Evolutionary conservation across 2,113 vertebrate genomes (phyloP), one percentile per base, ranked within the genome.

Genomic region (Lampris megalopsis): DNA sequence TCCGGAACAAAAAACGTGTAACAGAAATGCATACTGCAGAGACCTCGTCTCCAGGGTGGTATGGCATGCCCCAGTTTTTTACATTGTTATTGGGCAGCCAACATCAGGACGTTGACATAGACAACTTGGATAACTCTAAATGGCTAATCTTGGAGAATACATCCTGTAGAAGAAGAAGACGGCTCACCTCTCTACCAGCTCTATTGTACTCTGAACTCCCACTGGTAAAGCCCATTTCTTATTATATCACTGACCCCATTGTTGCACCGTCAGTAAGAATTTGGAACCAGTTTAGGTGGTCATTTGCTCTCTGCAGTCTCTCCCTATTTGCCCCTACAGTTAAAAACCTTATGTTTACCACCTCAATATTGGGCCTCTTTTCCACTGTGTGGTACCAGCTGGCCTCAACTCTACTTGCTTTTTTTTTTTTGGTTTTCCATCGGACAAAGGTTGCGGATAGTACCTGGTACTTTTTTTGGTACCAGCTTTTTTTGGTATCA

Each of bases 281-380:
- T 38, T 75, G 63, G 24, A 40, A 8, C 24, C 58, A 56, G 37
- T 77, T 63, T 69, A 63, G 74, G 40, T 35, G 59, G n/a, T 60
- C 35, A 61, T 45, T 53, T 4, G 37, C 71, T 24, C 47, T 48
- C 41, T 3, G 59, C 41, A 57, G 52, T 52, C 5, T 42, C 37
- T 63, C 60, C 1, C 38, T 45, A 54, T 73, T 10, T 4, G 61
- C 47, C 63, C 48, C 59, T 40, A 63, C 24, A 24, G 24, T 24
- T 52, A 53, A 50, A 70, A 70, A 70, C 36, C 68, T 47, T 35
- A 61, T 72, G 64, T 67, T 73, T 56, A 43, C 48, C 47, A 58
- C 60, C 70, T 72, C 24, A 24, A 64, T 5, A 50, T 24, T 13
- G 11, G 41, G 24, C 24, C 24, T 24, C 24, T 24, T 24, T 24